These are phyloP conservation scores for Sebastes melanostomus DNA, from an alignment of 2,797 vertebrate species.

Conservation along the genomic window DNA sequence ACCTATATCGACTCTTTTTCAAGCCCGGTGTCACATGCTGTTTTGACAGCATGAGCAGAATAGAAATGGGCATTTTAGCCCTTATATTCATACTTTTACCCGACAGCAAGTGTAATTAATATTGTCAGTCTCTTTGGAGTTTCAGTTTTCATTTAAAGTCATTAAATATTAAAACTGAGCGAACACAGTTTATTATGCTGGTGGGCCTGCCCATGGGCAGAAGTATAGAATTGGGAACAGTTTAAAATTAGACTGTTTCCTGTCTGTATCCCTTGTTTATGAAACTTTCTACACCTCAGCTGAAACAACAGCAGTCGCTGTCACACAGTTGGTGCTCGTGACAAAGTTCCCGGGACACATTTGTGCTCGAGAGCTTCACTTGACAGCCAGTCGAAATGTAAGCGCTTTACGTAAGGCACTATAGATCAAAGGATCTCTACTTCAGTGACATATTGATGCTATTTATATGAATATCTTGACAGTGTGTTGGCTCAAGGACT, in stretches of 20 bases:
- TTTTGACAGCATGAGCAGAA: slow-evolving; percentile 38
- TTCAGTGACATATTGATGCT: slow-evolving; percentile 25
- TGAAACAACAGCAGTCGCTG: not conserved
- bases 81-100: not conserved
- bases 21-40: slow-evolving; percentile 19
- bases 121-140: slow-evolving; percentile 18
- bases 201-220: slow-evolving; percentile 6
- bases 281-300: not conserved
- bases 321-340: not conserved
- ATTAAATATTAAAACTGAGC: slow-evolving; percentile 57
- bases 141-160: slow-evolving; percentile 52
- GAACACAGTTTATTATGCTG: slow-evolving; percentile 22
- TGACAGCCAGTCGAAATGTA: slow-evolving; percentile 20
- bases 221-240: not conserved
- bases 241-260: slow-evolving; percentile 28
- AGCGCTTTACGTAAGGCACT: not conserved
- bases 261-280: not conserved
- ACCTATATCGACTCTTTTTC: slow-evolving; percentile 36
- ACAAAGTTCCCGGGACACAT: not conserved
- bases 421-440: slow-evolving; percentile 18
- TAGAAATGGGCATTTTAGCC: slow-evolving; percentile 19
- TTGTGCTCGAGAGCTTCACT: not conserved
- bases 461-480: slow-evolving; percentile 43
- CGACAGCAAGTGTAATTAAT: slow-evolving; percentile 35
- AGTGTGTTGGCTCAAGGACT: slow-evolving; percentile 9